phyloP scores from a whole-genome alignment of 2,888 invertebrate genomes.

The Cryptocheilus praepositus region DNA sequence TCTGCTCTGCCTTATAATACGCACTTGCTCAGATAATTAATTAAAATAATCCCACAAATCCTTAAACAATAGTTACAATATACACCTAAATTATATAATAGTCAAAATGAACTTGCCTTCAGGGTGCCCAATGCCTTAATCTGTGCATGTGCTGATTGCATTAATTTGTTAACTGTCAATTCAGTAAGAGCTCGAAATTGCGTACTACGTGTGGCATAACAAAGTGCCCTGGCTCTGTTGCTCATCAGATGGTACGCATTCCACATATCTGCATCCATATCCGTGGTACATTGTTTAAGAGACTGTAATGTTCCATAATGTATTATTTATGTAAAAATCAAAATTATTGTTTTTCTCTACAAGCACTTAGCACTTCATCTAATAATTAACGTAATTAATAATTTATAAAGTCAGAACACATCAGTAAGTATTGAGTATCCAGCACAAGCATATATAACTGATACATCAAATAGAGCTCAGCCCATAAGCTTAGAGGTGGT shows the following conservation, averaged over 20 bases:
- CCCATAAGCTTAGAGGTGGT: constrained; percentile 47
- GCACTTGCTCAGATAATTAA: too few relatives aligned
- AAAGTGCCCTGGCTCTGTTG: constrained; percentile 82
- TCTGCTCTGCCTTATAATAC: too few relatives aligned
- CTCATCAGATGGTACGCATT: constrained; percentile 83
- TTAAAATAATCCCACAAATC: too few relatives aligned
- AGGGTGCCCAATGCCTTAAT: constrained; percentile 74
- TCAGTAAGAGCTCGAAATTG: constrained; percentile 82
- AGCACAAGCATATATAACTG: background rate
- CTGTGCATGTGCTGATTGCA: constrained; percentile 77
- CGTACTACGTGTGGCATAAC: constrained; percentile 79
- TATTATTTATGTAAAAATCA: constrained; percentile 14
- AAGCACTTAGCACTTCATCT: background rate
- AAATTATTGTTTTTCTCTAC: background rate
- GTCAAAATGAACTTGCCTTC: constrained; percentile 66
- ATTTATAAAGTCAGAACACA: background rate
- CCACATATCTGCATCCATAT: constrained; percentile 82
- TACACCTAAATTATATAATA: background rate
- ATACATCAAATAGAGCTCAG: background rate
- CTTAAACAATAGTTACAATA: background rate
- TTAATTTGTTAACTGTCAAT: constrained; percentile 80
- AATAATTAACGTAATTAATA: background rate
- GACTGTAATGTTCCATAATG: constrained; percentile 67
- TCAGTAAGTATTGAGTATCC: background rate
- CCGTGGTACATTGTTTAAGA: constrained; percentile 79